Conservation (phyloP, 2,113 vertebrate species). For the Synchiropus splendidus region DNA sequence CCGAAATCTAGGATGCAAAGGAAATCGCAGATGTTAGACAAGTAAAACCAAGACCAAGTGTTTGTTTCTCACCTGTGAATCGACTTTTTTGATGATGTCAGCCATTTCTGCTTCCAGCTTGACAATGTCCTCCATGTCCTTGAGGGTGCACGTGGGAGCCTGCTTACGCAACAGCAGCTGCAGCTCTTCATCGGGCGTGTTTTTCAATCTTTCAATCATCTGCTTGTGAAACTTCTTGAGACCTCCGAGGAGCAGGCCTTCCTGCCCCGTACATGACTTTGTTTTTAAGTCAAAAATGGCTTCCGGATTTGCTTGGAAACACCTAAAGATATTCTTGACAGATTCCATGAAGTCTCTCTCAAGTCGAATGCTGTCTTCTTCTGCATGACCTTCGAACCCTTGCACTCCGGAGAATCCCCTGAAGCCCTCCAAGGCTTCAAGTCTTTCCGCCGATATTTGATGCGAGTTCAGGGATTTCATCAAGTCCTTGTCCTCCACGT, state of each 20-base stretch:
- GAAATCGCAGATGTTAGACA: neutral
- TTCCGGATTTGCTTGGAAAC: constrained; percentile 40
- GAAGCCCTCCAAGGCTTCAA: too few relatives aligned
- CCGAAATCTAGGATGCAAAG: constrained; percentile 57
- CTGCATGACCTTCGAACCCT: neutral
- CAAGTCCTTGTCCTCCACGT: too few relatives aligned
- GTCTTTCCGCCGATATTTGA: too few relatives aligned
- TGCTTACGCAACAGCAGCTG: constrained; percentile 42
- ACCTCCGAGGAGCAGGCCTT: constrained; percentile 30
- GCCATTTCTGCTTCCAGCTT: constrained; percentile 48
- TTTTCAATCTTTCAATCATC: constrained; percentile 64
- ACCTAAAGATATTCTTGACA: constrained; percentile 61
- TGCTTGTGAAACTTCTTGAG: constrained; percentile 65
- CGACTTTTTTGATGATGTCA: constrained; percentile 24
- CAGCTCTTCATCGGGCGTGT: constrained; percentile 57
- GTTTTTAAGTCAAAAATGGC: constrained; percentile 20
- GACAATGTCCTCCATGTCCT: constrained; percentile 33
- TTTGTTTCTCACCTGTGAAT: constrained; percentile 56
- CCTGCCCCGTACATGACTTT: constrained; percentile 8
- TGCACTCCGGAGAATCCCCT: too few relatives aligned
- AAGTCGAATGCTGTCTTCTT: constrained; percentile 3
- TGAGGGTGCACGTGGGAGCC: constrained; percentile 20
- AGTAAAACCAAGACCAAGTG: neutral
- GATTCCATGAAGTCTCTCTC: constrained; percentile 49
- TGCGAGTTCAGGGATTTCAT: too few relatives aligned